These are phyloP conservation scores for Morus bassanus DNA, from an alignment of 2,797 vertebrate species.

Conservation along the genomic window DNA sequence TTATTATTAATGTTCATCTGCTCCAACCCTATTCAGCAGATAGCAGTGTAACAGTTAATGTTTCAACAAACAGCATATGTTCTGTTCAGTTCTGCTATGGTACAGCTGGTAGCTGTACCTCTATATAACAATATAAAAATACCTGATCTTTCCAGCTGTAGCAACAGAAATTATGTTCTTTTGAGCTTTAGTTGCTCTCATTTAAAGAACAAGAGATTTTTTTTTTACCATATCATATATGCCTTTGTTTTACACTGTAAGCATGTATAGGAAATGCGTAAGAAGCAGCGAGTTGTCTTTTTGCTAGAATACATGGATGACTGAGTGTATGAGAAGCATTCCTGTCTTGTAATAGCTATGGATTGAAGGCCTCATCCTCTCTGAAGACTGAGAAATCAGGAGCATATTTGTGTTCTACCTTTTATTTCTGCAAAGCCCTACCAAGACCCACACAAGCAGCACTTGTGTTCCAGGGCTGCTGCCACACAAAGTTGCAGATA, in stretches of 20 bases:
- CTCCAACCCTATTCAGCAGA: neutral
- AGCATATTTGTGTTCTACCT: neutral
- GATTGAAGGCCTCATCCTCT: neutral
- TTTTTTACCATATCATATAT: neutral
- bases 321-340: neutral
- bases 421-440: neutral
- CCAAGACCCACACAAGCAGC: neutral
- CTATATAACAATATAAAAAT: neutral
- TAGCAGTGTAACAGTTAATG: neutral
- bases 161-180: neutral
- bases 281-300: neutral
- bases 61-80: neutral
- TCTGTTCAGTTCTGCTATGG: neutral
- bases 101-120: neutral
- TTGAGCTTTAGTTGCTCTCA: neutral
- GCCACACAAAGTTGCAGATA: neutral
- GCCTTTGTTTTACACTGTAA: neutral
- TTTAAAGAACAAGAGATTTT: neutral
- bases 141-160: neutral
- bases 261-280: accelerated
- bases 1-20: neutral
- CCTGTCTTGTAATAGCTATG: neutral
- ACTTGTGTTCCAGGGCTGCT: neutral
- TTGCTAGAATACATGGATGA: neutral
- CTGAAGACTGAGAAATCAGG: neutral